Evolutionary conservation across 1,140 invertebrate species (phyloP).

Genomic region (Drosophila lacertosa): DNA sequence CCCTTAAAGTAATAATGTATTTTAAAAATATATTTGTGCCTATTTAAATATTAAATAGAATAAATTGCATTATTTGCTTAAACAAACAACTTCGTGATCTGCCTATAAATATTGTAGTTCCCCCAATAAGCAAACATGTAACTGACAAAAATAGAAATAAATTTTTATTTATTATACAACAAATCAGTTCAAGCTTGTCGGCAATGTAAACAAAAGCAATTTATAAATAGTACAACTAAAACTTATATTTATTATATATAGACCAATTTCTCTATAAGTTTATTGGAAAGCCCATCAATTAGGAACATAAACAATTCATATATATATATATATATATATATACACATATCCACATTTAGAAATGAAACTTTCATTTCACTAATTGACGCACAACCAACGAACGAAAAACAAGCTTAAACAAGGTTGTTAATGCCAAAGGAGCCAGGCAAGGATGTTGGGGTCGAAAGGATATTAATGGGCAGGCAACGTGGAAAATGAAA

Average conservation of each 20-base stretch:
- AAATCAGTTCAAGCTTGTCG: too few species aligned
- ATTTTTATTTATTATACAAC: too few species aligned
- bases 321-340: too few species aligned
- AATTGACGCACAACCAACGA: constrained; percentile 33
- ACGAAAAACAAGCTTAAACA: constrained; percentile 26
- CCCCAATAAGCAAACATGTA: too few species aligned
- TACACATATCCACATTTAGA: constrained; percentile 6
- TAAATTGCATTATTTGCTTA: too few species aligned
- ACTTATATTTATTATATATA: background rate
- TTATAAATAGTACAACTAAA: background rate
- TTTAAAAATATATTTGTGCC: too few species aligned
- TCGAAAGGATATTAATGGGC: constrained; percentile 2
- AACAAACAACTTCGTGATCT: too few species aligned
- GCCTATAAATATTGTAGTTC: too few species aligned
- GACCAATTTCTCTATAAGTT: background rate
- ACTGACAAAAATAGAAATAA: too few species aligned
- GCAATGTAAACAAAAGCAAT: too few species aligned
- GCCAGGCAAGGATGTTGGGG: background rate
- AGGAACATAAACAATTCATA: background rate
- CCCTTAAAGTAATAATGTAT: too few species aligned
- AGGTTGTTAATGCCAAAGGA: constrained; percentile 9
- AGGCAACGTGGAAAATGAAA: constrained; percentile 35
- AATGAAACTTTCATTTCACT: constrained; percentile 40
- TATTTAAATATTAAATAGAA: too few species aligned
- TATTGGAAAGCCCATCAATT: background rate